Evolutionary conservation across 1,140 invertebrate genomes (phyloP), one percentile per base, ranked within the genome.

Genomic region (Papilio polytes): DNA sequence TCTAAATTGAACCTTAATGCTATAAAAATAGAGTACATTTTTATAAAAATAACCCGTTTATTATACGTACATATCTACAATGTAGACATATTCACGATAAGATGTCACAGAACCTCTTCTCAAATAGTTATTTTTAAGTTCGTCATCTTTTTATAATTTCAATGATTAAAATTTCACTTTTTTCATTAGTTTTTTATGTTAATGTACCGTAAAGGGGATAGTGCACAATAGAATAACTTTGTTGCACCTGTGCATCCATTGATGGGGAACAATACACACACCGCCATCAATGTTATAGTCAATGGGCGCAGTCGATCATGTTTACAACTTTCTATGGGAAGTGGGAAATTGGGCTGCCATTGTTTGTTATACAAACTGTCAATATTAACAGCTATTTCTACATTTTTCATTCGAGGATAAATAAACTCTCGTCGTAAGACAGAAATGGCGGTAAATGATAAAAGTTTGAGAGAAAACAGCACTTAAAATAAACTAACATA

Each of bases 281-380:
- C 51, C 70, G 78, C 53, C 80, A 22, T 70, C 44, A 80, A 80
- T 85, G 74, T 80, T 78, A 83, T 81, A 78, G 74, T 76, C 80
- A 83, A 84, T 81, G 73, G 77, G 78, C 53, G 66, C 78, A 66
- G 77, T 41, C 76, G 79, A 80, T 84, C 80, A 83, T 90, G 88
- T 90, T 89, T 89, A 90, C 85, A 87, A 88, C 87, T 90, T 89
- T 90, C 89, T 85, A 90, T 89, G 89, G 87, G 88, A 90, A 89
- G 83, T 86, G 74, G 82, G 79, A 83, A 80, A 80, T 83, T 83
- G 51, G 83, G 79, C 81, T 83, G 66, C 84, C 83, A 88, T 86
- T 88, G 87, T 78, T 78, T 78, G 77, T 78, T 44, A 66, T 31
- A 51, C 20, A 48, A 48, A 22, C 46, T 48, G 41, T 22, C 20